Evolutionary conservation across 2,113 vertebrate genomes (phyloP), one percentile per base, ranked within the genome.

Genomic region (Mystacornis crossleyi): DNA sequence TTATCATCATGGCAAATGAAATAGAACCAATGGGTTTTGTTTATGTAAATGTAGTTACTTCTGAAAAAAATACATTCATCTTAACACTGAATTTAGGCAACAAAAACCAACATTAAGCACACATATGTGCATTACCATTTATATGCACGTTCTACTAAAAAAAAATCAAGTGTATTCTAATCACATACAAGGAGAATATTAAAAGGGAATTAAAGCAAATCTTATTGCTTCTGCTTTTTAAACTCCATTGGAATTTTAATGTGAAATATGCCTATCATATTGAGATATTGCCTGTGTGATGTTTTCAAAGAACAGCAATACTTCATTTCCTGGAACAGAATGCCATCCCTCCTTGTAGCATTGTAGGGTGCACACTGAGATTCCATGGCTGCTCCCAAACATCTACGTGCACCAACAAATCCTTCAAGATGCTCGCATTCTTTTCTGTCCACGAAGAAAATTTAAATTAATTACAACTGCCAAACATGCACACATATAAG

Each of bases 201-300:
- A 36, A 62, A 91, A 87, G 12, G 8, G 25, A 89, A 81, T 38
- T 36, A 81, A 77, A 86, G 7, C 29, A 83, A 70, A 58, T 54
- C 20, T 65, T 42, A 70, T 3, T 50, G 10, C 33, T 78, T 89
- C 31, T 42, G 13, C 55, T 77, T 53, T 80, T 66, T 57, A 47
- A 77, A 54, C 9, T 50, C 67, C 33, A 84, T 16, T 43, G 47
- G 26, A 65, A 81, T 73, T 70, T 42, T 70, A 86, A 53, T 55
- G 8, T 50, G 36, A 86, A 89, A 51, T 62, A 47, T 25, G 28
- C 12, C 42, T 65, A 58, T 40, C 34, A 36, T 13, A 57, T 20
- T 4, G 3, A 82, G 47, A 67, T 47, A 26, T 8, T 81, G 84
- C 38, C 15, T 0, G 0, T 7, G 23, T 3, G 5, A 61, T 53